These are phyloP conservation scores for Habropoda laboriosa DNA, from an alignment of 1,140 invertebrate genomes.

Conservation along the genomic window DNA sequence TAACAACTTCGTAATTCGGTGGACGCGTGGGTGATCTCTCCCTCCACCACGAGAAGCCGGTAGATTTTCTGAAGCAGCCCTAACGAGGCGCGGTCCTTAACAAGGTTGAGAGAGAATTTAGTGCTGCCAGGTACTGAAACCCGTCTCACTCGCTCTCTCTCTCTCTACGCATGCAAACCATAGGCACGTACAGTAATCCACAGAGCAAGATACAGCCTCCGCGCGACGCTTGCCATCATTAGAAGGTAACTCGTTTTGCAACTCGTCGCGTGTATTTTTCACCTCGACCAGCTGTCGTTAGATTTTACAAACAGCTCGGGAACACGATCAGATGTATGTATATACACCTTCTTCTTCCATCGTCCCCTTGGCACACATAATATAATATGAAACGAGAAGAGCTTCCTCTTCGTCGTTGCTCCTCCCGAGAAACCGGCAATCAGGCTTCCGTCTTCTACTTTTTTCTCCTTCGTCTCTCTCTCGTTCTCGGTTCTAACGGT, in stretches of 20 bases:
- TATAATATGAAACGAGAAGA: neutral
- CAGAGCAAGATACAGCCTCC: neutral
- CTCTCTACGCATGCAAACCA: constrained; percentile 34
- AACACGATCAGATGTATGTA: neutral
- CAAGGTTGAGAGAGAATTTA: constrained; percentile 34
- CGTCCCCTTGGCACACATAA: neutral
- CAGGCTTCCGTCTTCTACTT: neutral
- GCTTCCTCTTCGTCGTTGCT: neutral
- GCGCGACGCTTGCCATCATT: constrained; percentile 15
- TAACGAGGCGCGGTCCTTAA: constrained; percentile 34
- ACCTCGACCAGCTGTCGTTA: neutral
- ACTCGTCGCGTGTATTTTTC: constrained; percentile 11
- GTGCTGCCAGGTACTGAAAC: neutral
- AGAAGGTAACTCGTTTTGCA: constrained; percentile 42
- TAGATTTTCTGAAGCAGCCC: constrained; percentile 35
- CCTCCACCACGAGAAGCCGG: neutral
- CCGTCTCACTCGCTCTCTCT: too few relatives aligned
- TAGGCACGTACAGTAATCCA: neutral
- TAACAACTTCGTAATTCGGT: neutral
- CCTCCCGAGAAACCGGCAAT: neutral
- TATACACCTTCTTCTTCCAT: neutral
- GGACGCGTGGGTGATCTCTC: constrained; percentile 4
- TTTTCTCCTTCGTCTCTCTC: neutral
- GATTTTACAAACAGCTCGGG: neutral
- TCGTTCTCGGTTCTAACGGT: neutral